These are phyloP conservation scores for Chalcis sispes DNA, from an alignment of 2,888 invertebrate genomes.

Conservation along the genomic window DNA sequence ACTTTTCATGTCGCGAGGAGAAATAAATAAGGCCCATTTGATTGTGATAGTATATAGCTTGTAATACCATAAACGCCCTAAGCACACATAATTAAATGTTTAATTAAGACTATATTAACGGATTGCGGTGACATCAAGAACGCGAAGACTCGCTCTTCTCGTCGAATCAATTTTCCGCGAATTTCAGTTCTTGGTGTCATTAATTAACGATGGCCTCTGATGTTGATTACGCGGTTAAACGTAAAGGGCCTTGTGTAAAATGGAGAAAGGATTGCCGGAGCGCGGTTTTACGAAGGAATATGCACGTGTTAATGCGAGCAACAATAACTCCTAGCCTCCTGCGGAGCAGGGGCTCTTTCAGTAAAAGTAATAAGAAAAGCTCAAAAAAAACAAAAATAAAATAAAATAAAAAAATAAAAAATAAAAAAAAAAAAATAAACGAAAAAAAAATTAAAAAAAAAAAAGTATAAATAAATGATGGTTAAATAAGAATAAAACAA, in stretches of 20 bases:
- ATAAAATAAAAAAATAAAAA: conserved; percentile 19
- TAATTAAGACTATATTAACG: conserved; percentile 52
- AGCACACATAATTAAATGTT: conserved; percentile 62
- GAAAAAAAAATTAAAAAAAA: conserved; percentile 22
- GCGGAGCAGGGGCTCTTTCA: conserved; percentile 54
- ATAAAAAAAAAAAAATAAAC: conserved; percentile 25
- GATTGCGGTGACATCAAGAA: conserved; percentile 23
- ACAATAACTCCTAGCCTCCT: conserved; percentile 55
- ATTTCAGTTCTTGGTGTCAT: conserved; percentile 25
- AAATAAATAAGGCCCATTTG: conserved; percentile 64
- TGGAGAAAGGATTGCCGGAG: conserved; percentile 36
- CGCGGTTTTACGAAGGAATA: conserved; percentile 53
- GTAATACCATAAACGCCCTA: conserved; percentile 67
- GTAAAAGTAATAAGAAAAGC: conserved; percentile 13
- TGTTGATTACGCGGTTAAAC: conserved; percentile 57
- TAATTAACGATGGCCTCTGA: conserved; percentile 56
- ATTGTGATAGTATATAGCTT: conserved; percentile 71
- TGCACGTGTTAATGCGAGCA: conserved; percentile 33
- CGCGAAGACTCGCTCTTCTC: not conserved
- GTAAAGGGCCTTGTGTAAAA: conserved; percentile 52
- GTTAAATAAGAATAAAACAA: conserved; percentile 1
- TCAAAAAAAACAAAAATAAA: no score
- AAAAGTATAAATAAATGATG: conserved; percentile 1
- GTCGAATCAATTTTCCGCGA: not conserved
- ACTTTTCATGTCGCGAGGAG: conserved; percentile 61